Evolutionary conservation across 2,797 vertebrate species (phyloP).

Genomic region (Pseudochirops corinnae): DNA sequence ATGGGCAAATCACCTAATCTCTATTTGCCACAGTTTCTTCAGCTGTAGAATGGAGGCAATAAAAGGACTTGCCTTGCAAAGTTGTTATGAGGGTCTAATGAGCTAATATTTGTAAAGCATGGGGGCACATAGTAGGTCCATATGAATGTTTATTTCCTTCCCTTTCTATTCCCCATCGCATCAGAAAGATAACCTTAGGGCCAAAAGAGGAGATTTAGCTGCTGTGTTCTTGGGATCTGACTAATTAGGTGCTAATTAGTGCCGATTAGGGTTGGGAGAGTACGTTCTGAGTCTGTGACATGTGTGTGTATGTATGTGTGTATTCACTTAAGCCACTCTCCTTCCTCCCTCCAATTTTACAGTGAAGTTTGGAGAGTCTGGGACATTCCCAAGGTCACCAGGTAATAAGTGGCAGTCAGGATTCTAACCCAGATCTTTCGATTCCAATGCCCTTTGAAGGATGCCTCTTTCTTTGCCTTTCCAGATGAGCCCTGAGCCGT

Average conservation of each 20-base stretch:
- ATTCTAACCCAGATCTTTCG: not conserved
- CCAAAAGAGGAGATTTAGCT: too few species aligned
- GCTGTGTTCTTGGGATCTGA: too few species aligned
- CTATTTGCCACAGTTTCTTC: not conserved
- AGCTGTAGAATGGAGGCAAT: not conserved
- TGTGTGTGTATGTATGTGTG: too few species aligned
- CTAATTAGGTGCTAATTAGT: too few species aligned
- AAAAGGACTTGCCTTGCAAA: not conserved
- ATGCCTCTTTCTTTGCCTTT: not conserved
- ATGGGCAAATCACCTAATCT: not conserved
- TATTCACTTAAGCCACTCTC: not conserved
- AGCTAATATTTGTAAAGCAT: not conserved
- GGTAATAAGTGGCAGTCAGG: not conserved
- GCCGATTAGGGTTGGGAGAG: too few species aligned
- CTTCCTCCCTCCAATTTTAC: not conserved
- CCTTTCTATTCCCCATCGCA: too few species aligned
- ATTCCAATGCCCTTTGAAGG: not conserved
- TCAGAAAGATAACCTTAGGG: too few species aligned
- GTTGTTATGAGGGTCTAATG: not conserved
- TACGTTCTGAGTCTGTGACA: not conserved
- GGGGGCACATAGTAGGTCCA: not conserved
- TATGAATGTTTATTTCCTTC: not conserved
- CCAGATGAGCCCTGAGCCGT: not conserved
- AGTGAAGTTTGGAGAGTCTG: not conserved
- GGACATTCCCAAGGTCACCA: not conserved